A percentile compares a stretch with the other conserved stretches of the same genome.
These are phyloP conservation scores for Amphipyra tragopoginis DNA, from an alignment of 2,888 invertebrate genomes.

Conservation along the genomic window DNA sequence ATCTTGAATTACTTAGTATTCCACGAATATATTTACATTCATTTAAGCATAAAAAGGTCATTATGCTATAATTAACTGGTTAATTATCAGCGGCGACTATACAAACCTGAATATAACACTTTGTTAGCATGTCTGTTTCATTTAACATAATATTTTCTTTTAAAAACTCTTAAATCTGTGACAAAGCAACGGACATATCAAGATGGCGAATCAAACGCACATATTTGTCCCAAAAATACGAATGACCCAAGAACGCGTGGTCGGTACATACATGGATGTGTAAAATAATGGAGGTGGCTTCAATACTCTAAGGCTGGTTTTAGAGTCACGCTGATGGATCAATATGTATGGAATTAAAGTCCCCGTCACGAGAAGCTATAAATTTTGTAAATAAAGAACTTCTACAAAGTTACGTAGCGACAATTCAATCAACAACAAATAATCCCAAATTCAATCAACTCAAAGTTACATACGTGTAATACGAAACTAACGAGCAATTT, in stretches of 20 bases:
- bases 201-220: slow-evolving; percentile 52
- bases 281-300: slow-evolving; percentile 23
- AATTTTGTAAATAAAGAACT: too few relatives aligned
- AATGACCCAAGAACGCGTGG: slow-evolving; percentile 66
- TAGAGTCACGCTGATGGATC: too few relatives aligned
- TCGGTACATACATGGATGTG: slow-evolving; percentile 19
- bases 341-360: too few relatives aligned
- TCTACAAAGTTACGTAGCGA: too few relatives aligned
- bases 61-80: slow-evolving; percentile 14
- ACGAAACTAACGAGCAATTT: too few relatives aligned
- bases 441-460: too few relatives aligned
- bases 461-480: too few relatives aligned
- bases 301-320: too few relatives aligned
- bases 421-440: too few relatives aligned
- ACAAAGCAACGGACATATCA: slow-evolving; percentile 35
- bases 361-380: too few relatives aligned
- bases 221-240: slow-evolving; percentile 69
- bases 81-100: slow-evolving; percentile 5
- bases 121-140: slow-evolving; percentile 5
- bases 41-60: slow-evolving; percentile 12
- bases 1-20: slow-evolving; percentile 19
- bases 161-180: slow-evolving; percentile 5
- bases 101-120: too few relatives aligned
- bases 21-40: slow-evolving; percentile 13
- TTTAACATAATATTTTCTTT: slow-evolving; percentile 8